Base-by-base conservation (phyloP, 2,888 invertebrate genomes). In the Trichopoda pennipes region DNA sequence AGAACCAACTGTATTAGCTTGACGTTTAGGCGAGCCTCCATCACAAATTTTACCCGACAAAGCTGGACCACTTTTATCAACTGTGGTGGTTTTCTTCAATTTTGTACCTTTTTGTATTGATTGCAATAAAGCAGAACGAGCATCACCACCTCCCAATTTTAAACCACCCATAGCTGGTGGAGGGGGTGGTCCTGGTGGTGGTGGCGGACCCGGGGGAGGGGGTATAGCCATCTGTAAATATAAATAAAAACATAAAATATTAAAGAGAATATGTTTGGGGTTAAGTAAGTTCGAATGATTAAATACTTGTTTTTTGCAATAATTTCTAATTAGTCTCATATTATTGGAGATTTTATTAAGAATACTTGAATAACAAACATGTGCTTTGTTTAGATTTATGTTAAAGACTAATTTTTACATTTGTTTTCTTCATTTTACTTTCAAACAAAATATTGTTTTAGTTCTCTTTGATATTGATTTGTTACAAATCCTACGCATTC, bases 1-100 rank as follows among this genome's bases (percentile, higher is more conserved):
- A 84, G 35, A 85, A 72, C 21, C 86, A 81, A 66, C 84, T 85
- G 2, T 73, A 19, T 60, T 76, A 19, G 64, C 42, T 66, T 79
- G 75, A 23, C 83, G 85, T 63, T 85, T 86, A 23, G 85, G 85
- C 28, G 85, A 84, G 32, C 84, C 28, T 7, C 60, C 63, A 56
- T 61, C 74, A 58, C 70, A 91, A 75, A 92, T 86, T 91, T 93
- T 93, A 91, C 96, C 96, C 86, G 94, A 92, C 85, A 97, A 92
- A 64, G 93, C 90, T 0, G 98, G 98, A 68, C 94, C 95, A 93
- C 98, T 98, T 91, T 96, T 96, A 90, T 98, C 98, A 87, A 95
- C 95, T n/a, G 97, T 97, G 0, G 94, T 94, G 70, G 97, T 93
- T 92, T 97, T 97, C 91, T 96, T 97, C 85, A 98, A 92, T 87